Evolutionary conservation across 2,113 vertebrate genomes (phyloP).

Genomic region (Neotragus moschatus): DNA sequence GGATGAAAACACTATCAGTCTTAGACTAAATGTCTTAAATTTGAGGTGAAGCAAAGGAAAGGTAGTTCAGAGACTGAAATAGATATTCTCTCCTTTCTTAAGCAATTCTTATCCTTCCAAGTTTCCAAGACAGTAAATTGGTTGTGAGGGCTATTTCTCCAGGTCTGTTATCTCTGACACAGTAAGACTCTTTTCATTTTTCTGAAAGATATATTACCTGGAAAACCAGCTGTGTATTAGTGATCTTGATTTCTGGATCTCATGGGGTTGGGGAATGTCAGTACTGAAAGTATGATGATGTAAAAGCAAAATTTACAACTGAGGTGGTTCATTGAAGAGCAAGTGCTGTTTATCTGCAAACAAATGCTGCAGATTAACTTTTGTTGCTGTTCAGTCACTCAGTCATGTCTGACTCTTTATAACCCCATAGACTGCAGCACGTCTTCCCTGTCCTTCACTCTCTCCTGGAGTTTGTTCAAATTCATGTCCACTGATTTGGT

Average conservation of each 20-base stretch:
- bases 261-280: not conserved
- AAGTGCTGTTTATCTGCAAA: not conserved
- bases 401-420: not conserved
- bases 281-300: not conserved
- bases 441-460: not conserved
- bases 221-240: not conserved
- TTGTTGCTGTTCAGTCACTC: not conserved
- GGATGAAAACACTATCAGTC: not conserved
- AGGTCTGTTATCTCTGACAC: constrained; percentile 1
- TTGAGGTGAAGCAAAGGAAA: constrained; percentile 22
- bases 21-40: constrained; percentile 6
- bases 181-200: not conserved
- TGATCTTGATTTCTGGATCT: not conserved
- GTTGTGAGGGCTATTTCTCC: constrained; percentile 2
- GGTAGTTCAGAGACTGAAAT: not conserved
- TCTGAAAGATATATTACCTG: not conserved
- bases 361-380: not conserved
- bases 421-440: not conserved
- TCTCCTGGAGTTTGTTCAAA: not conserved
- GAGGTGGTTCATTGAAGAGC: not conserved
- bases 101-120: not conserved
- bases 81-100: not conserved
- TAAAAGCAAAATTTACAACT: not conserved
- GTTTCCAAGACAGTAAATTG: not conserved
- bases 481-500: not conserved